Evolutionary conservation across 2,797 vertebrate species (phyloP).

Genomic region (Gambelia wislizenii): DNA sequence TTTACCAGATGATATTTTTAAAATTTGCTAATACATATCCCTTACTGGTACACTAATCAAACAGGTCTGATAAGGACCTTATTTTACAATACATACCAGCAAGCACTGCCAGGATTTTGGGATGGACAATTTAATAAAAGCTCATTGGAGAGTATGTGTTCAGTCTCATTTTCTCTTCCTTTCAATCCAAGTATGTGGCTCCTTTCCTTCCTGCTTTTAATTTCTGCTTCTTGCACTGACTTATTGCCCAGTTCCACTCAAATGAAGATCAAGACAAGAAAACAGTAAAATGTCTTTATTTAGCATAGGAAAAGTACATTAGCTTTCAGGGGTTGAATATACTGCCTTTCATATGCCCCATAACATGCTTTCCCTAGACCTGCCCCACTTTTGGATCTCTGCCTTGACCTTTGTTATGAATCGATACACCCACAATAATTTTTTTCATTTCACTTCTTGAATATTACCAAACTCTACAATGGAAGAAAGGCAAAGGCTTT

Average conservation of each 20-base stretch:
- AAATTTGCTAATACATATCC: not conserved
- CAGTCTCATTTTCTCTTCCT: not conserved
- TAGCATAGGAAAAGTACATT: slow-evolving; percentile 5
- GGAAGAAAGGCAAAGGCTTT: not conserved
- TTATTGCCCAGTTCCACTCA: not conserved
- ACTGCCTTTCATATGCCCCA: not conserved
- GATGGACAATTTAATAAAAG: slow-evolving; percentile 22
- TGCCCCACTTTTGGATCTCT: not conserved
- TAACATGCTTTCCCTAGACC: not conserved
- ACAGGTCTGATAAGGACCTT: not conserved
- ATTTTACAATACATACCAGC: not conserved
- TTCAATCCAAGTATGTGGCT: not conserved
- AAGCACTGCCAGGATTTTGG: not conserved
- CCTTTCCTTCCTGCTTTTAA: not conserved
- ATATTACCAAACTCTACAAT: not conserved
- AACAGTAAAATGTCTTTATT: slow-evolving; percentile 24
- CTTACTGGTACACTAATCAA: not conserved
- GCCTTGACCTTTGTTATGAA: not conserved
- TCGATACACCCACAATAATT: not conserved
- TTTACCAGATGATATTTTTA: not conserved
- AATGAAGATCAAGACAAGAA: not conserved
- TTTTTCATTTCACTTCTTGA: not conserved
- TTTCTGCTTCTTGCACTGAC: not conserved
- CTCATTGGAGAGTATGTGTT: slow-evolving; percentile 2
- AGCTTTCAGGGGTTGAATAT: not conserved